Evolutionary conservation across 1,140 invertebrate genomes (phyloP).

Genomic region (Megalonaias nervosa): DNA sequence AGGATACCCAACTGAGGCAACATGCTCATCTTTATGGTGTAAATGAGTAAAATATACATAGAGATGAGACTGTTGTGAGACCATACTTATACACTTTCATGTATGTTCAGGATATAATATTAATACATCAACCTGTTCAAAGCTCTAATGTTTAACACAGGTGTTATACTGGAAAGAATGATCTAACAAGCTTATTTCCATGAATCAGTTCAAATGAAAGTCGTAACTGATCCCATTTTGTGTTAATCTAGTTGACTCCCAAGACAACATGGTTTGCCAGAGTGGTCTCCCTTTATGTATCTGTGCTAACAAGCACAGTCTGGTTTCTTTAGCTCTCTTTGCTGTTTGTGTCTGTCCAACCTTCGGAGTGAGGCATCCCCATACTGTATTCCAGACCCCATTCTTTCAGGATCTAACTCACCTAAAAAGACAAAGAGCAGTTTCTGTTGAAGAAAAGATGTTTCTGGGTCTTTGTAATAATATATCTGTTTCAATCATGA

Average conservation of each 20-base stretch:
- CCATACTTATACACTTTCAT: too few relatives aligned
- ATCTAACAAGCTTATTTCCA: not conserved
- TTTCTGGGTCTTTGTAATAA: too few relatives aligned
- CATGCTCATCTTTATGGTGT: slow-evolving; percentile 2
- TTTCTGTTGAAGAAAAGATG: too few relatives aligned
- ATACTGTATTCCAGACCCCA: slow-evolving; percentile 84
- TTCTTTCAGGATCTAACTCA: slow-evolving; percentile 85
- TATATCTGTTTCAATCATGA: too few relatives aligned
- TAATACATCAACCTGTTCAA: not conserved
- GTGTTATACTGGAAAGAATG: not conserved
- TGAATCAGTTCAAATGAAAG: not conserved
- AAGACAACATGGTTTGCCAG: not conserved
- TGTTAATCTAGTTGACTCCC: slow-evolving; percentile 9
- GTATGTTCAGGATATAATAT: too few relatives aligned
- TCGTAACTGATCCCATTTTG: not conserved
- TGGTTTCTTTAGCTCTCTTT: slow-evolving; percentile 61
- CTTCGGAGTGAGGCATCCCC: slow-evolving; percentile 74
- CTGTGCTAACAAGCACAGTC: slow-evolving; percentile 71
- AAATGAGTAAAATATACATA: not conserved
- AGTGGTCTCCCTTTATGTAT: not conserved
- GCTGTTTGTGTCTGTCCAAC: slow-evolving; percentile 62
- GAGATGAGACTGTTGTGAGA: not conserved
- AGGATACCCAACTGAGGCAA: not conserved
- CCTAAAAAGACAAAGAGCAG: slow-evolving; percentile 69
- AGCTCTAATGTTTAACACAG: not conserved